Evolutionary conservation across 2,113 vertebrate genomes (phyloP).

Genomic region (Elephantulus edwardii): DNA sequence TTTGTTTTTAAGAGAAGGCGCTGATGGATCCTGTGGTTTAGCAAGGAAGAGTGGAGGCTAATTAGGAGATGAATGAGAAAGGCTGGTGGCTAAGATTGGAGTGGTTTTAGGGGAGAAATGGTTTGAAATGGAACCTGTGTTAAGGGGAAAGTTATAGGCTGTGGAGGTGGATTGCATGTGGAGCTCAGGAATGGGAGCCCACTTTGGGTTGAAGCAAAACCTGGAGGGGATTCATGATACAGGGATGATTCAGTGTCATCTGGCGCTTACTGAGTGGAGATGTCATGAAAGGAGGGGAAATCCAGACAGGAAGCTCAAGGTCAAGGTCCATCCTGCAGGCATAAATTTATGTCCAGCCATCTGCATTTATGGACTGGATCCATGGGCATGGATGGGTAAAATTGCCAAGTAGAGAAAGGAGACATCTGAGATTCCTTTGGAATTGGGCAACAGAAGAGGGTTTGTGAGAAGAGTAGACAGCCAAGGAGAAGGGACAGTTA

Average conservation of each 20-base stretch:
- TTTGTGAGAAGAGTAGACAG: no score
- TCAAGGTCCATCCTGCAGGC: not conserved
- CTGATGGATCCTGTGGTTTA: no score
- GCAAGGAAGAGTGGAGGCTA: not conserved
- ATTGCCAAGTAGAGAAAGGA: not conserved
- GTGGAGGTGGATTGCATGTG: no score
- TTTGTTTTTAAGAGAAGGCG: not conserved
- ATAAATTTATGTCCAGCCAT: not conserved
- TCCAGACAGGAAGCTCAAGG: not conserved
- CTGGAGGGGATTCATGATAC: not conserved
- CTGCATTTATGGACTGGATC: not conserved
- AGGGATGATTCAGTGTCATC: no score
- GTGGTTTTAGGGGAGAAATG: not conserved
- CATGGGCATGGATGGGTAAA: not conserved
- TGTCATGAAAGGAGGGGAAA: not conserved
- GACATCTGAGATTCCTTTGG: no score
- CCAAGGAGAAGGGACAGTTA: not conserved
- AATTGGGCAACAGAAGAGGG: not conserved
- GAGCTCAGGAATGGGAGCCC: not conserved
- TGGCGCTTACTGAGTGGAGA: not conserved
- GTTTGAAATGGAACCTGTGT: not conserved
- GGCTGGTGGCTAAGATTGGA: not conserved
- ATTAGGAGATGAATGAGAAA: no score
- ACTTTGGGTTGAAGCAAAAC: rapidly evolving
- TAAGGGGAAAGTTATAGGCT: not conserved